Evolutionary conservation across 2,113 vertebrate species (phyloP), one percentile per base, ranked within the genome.

Genomic region (Stegastes partitus): DNA sequence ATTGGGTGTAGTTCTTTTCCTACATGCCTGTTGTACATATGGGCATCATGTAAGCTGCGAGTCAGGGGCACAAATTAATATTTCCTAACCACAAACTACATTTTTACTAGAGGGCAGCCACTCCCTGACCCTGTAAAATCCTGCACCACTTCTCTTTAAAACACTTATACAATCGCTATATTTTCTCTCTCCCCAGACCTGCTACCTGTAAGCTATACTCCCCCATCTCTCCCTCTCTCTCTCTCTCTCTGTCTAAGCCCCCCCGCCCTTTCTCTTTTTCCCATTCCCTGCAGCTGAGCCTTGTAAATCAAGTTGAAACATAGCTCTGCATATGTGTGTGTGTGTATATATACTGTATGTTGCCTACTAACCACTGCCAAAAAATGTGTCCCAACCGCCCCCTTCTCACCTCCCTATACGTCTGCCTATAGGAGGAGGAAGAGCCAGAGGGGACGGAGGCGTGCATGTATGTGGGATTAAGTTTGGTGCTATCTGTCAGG

Each of bases 281-380:
- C 74, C 71, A 50, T 75, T 87, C 71, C 64, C 68, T 77, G 57
- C 93, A 95, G 89, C 92, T 94, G 85, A 94, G 95, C 81, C 90
- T 87, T 93, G 65, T 82, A 94, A 94, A 95, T 93, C 93, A 95
- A 94, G 92, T 91, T 90, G 94, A 91, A 94, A 93, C 89, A 85
- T 92, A 50, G 15, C 89, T 92, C 94, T 93, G 89, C 54, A 67
- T 93, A 15, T 70, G 7, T 65, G 90, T 73, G 76, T 77, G 11
- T 57, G 15, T 67, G 11, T 50, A 11, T 79, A 4, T 47, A n/a
- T 63, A 54, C 51, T 77, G 68, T 76, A 68, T 65, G 62, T 67
- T 82, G 66, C 66, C 76, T 58, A 62, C 81, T 77, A 87, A n/a
- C 75, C 65, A 15, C 83, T 96, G 95, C 97, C 96, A 97, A 96